Evolutionary conservation across 2,113 vertebrate genomes (phyloP).

Genomic region (Emydocephalus ijimae): DNA sequence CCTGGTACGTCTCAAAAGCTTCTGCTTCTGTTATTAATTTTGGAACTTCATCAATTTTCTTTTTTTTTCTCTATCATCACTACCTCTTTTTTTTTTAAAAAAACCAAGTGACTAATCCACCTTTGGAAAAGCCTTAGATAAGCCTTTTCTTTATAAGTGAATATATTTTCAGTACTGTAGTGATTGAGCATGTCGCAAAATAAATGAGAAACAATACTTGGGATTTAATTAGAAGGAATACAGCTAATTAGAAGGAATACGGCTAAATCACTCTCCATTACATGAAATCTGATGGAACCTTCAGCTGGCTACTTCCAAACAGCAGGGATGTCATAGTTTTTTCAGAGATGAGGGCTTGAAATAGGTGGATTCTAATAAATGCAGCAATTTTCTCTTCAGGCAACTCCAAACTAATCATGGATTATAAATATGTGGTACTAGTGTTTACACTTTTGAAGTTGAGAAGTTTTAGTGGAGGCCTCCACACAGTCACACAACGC

Average conservation of each 20-base stretch:
- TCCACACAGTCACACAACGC: neutral
- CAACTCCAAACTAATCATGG: neutral
- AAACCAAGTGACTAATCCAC: neutral
- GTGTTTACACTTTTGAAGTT: neutral
- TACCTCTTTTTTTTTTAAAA: neutral
- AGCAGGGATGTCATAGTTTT: neutral
- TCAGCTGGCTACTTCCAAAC: neutral
- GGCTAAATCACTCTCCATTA: neutral
- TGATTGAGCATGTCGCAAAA: neutral
- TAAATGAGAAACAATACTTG: constrained; percentile 8
- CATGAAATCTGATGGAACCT: neutral
- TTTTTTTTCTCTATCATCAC: neutral
- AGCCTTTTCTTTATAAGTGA: neutral
- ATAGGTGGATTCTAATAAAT: neutral
- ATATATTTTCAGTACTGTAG: neutral
- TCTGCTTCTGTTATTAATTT: neutral
- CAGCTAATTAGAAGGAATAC: neutral
- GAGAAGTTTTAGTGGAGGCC: neutral
- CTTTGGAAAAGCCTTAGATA: neutral
- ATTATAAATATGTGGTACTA: neutral
- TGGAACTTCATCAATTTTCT: neutral
- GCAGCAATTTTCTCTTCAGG: neutral
- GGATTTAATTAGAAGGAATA: constrained; percentile 6
- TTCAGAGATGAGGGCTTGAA: neutral
- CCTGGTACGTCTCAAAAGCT: neutral